Conservation (phyloP, 2,888 invertebrate species). For the Trilocha varians region DNA sequence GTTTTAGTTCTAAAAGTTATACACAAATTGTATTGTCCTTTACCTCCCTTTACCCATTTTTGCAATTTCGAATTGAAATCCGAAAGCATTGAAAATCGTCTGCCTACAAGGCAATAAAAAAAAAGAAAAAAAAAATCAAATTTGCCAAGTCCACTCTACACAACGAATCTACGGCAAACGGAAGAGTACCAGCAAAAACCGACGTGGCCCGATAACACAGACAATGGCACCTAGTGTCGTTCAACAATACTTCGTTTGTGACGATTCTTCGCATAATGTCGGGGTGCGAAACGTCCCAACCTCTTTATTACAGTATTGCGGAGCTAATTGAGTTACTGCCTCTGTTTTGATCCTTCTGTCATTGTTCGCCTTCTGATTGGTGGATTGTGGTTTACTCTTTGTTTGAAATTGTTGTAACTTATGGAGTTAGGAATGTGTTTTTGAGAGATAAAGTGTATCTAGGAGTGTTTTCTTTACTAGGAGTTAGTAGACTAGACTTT, state of each 20-base stretch:
- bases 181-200: slow-evolving; percentile 66
- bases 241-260: slow-evolving; percentile 70
- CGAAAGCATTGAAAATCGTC: not conserved
- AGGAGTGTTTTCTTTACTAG: no score
- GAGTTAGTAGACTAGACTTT: no score
- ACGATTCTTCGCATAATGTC: slow-evolving; percentile 67
- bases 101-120: not conserved
- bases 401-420: no score
- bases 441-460: no score
- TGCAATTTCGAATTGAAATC: no score
- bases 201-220: slow-evolving; percentile 63
- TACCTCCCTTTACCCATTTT: no score
- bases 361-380: slow-evolving; percentile 14
- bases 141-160: slow-evolving; percentile 35
- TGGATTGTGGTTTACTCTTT: not conserved
- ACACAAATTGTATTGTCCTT: no score
- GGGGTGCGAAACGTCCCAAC: slow-evolving; percentile 60
- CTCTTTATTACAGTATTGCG: slow-evolving; percentile 63
- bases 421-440: no score
- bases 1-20: no score
- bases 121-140: no score
- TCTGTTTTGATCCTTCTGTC: slow-evolving; percentile 41
- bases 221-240: slow-evolving; percentile 66
- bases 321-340: slow-evolving; percentile 59
- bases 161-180: slow-evolving; percentile 37